Percentiles rank a stretch among this genome's conserved stretches.
phyloP scores from a whole-genome alignment of 2,113 vertebrate species.

The Apodemus sylvaticus region DNA sequence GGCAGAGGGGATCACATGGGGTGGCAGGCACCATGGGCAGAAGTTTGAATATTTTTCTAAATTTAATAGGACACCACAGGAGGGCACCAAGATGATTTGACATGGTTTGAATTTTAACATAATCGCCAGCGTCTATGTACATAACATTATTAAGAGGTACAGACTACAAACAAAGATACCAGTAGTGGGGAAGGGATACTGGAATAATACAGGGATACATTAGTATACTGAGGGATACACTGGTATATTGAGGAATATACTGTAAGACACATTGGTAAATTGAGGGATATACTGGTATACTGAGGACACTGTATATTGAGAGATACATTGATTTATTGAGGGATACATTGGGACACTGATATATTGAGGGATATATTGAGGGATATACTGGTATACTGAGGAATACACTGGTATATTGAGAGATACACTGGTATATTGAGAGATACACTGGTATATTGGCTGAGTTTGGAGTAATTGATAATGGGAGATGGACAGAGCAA shows the following conservation, averaged over 20 bases:
- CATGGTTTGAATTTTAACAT: neutral
- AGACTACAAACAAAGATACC: neutral
- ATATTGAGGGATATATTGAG: too few species aligned
- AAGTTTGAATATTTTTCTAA: neutral
- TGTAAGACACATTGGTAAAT: too few species aligned
- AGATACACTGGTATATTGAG: too few species aligned
- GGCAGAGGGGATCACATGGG: fast-evolving
- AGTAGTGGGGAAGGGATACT: fast-evolving
- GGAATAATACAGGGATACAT: neutral
- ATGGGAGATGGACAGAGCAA: neutral
- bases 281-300: too few species aligned
- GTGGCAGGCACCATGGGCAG: neutral
- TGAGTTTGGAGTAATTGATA: fast-evolving
- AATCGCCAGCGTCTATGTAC: neutral
- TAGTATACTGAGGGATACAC: too few species aligned
- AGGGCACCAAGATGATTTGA: neutral
- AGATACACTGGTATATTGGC: too few species aligned
- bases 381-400: too few species aligned
- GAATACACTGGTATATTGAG: too few species aligned
- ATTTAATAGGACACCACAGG: neutral
- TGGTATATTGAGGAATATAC: too few species aligned
- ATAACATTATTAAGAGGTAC: neutral
- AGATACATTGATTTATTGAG: too few species aligned
- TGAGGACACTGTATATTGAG: too few species aligned
- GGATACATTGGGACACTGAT: too few species aligned